Base-by-base conservation (phyloP, 1,140 invertebrate species). In the Intoshia linei region DNA sequence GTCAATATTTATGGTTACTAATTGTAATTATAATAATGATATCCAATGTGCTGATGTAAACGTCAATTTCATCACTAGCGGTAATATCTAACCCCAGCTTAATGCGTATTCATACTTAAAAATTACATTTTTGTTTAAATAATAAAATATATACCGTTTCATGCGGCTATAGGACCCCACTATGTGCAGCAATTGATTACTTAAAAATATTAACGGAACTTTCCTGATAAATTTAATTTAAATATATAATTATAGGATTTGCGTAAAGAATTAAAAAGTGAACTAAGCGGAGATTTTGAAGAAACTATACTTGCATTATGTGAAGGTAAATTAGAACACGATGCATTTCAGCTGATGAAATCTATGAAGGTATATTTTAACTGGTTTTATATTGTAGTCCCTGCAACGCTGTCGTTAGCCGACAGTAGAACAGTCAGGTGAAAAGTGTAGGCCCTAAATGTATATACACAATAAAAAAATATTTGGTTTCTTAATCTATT, bases 211-310 rank as follows among this genome's bases (percentile, higher is more conserved):
- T 34, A 21, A 24, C 18, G 14, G 30, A 18, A 23, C 14, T n/a
- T 17, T 30, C 22, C 5, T 34, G 23, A 20, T 25, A 33, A 19
- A 23, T 2, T 13, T 23, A 36, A 35, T 36, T 29, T 17, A 6
- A 40, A 23, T 30, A 15, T 17, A 10, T 30, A 13, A 11, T 35
- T 40, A 18, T 34, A 52, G 51, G 51, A 52, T 41, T 39, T 55
- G 24, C 47, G 50, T 21, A 44, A 48, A 29, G 55, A 60, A 38
- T 43, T 60, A 13, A 54, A 59, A 37, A 40, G 50, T 18, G 57
- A 60, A 34, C 42, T 52, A 10, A 57, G 52, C 43, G 54, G 57
- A 11, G 48, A 56, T 40, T 57, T 57, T 34, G 33, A 42, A 25
- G 46, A 48, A 20, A 45, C 49, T 4, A 40, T 52, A 29, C 48